Conservation (phyloP, 2,888 invertebrate genomes). For the Anorthoa munda region DNA sequence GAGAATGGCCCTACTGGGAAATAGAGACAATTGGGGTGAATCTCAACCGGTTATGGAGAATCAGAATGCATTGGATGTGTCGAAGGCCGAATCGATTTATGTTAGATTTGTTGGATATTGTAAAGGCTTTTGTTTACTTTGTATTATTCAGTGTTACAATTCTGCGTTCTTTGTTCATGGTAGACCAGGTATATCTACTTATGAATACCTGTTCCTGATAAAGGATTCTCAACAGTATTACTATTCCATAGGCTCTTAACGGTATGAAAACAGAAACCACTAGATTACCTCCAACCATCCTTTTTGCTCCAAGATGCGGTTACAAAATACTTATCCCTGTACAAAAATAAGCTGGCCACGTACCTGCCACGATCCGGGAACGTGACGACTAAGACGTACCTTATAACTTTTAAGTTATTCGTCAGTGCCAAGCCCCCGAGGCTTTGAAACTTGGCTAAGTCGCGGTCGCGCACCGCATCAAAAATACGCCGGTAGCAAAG, state of each 20-base stretch:
- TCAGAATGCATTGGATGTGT: constrained; percentile 56
- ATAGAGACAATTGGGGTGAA: constrained; percentile 79
- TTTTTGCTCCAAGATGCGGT: constrained; percentile 48
- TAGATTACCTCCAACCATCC: not conserved
- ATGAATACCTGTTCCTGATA: too few relatives aligned
- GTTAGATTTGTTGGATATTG: constrained; percentile 23
- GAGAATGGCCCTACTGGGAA: constrained; percentile 85
- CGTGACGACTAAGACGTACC: constrained; percentile 68
- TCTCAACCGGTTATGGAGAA: constrained; percentile 64
- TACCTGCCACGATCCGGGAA: constrained; percentile 68
- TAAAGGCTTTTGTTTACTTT: constrained; percentile 14
- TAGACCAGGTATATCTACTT: too few relatives aligned
- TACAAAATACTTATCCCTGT: constrained; percentile 59
- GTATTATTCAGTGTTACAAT: not conserved
- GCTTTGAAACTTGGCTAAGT: constrained; percentile 74
- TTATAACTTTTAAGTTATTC: constrained; percentile 78
- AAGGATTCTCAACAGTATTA: too few relatives aligned
- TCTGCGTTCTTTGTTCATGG: too few relatives aligned
- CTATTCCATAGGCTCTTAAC: not conserved
- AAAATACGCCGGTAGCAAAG: constrained; percentile 75
- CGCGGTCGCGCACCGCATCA: constrained; percentile 77
- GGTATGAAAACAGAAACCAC: constrained; percentile 29
- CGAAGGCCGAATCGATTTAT: constrained; percentile 44
- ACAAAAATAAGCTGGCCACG: constrained; percentile 72
- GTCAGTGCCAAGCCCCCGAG: constrained; percentile 66